Evolutionary conservation across 2,113 vertebrate species (phyloP), one percentile per base, ranked within the genome.

Genomic region (Siniperca knerii): DNA sequence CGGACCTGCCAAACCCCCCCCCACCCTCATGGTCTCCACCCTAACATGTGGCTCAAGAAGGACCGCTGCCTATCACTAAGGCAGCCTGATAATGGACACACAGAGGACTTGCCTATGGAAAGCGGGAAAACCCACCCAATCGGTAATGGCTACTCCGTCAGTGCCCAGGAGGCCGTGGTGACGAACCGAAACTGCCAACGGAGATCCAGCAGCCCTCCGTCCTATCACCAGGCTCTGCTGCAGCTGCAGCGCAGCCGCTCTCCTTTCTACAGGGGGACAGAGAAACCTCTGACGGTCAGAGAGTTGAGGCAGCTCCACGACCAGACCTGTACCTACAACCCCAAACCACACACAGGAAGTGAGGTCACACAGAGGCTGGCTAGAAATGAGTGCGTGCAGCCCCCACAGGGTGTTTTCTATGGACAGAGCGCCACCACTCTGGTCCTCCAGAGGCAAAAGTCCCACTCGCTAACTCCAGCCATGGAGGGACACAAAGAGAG

Each of bases 31-130:
- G 94, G 95, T 35, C 90, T 96, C 33, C 96, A 97, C 68, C 96
- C 96, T 2, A 96, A 95, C 83, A 95, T 89, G 0, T 97, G 96
- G 96, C 77, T 97, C 57, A 96, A 95, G 90, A 96, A 77, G 65
- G 93, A 96, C 20, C 95, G 96, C 74, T 95, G 93, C 48, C 95
- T 96, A 93, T 95, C 95, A 2, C 92, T 96, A 0, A 94, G 81
- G 87, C 96, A 95, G 82, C 90, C 91, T 20, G 90, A 93, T 10
- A 93, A 84, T 62, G 81, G 87, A 37, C 82, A 78, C 9, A 71
- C 76, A 5, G 92, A 90, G 2, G 89, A 90, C 33, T 78, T 87
- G 52, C 93, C 92, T 11, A 21, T 35, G 23, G 35, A 74, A 3
- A 92, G 92, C 1, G 52, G 70, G 5, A 79, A 54, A 75, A 52